A percentile compares a stretch with the other conserved stretches of the same genome.
Conservation (phyloP, 2,113 vertebrate genomes). For the Passer montanus region DNA sequence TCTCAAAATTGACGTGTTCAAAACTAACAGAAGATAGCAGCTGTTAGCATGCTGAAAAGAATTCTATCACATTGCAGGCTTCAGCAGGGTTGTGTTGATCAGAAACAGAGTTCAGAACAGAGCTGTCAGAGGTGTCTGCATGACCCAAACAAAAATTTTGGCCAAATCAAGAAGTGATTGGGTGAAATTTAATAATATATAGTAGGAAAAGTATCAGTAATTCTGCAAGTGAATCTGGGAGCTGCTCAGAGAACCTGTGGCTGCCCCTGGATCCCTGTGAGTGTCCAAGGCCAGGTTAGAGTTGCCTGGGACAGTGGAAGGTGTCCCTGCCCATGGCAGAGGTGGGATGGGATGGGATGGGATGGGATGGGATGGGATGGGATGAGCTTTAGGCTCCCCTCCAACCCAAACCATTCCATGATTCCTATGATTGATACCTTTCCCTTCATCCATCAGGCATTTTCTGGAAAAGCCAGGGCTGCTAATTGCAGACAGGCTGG, state of each 20-base stretch:
- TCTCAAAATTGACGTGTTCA: neutral
- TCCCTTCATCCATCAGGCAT: neutral
- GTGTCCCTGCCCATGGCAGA: neutral
- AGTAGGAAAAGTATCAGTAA: neutral
- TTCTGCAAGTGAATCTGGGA: neutral
- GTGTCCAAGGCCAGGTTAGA: neutral
- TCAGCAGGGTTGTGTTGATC: neutral
- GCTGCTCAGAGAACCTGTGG: neutral
- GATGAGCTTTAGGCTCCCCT: neutral
- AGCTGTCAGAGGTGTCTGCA: neutral
- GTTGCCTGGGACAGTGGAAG: neutral
- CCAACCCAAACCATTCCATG: neutral
- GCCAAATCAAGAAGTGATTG: neutral
- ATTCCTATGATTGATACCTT: neutral
- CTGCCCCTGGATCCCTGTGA: neutral
- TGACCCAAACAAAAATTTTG: neutral
- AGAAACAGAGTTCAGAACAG: too few relatives aligned
- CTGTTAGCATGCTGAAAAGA: neutral
- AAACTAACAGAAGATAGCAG: neutral
- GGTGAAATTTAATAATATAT: neutral
- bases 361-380: neutral
- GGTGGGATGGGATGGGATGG: neutral
- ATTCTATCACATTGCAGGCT: neutral
- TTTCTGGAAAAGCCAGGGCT: neutral
- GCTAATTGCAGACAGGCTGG: neutral